These are phyloP conservation scores for Aporophyla nigra DNA, from an alignment of 2,888 invertebrate genomes.

Conservation along the genomic window DNA sequence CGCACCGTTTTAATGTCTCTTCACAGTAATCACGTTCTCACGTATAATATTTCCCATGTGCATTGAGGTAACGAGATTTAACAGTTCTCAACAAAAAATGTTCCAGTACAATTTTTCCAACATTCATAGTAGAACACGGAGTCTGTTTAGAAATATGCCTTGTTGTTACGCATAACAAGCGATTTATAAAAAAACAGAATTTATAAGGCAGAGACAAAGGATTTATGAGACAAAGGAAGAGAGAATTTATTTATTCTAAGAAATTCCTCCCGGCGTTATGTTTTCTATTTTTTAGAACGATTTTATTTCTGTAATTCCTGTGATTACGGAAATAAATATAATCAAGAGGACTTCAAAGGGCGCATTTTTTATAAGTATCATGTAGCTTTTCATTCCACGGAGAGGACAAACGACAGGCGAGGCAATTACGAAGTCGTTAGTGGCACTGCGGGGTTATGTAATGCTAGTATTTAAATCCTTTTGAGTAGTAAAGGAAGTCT, in stretches of 20 bases:
- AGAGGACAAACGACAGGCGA: conserved; percentile 66
- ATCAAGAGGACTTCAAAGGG: conserved; percentile 61
- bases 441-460: conserved; percentile 63
- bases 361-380: conserved; percentile 51
- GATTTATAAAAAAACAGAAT: conserved; percentile 68
- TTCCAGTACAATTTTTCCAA: conserved; percentile 52
- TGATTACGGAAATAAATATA: conserved; percentile 65
- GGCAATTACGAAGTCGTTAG: conserved; percentile 72
- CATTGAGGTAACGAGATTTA: conserved; percentile 74
- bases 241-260: conserved; percentile 66
- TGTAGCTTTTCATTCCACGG: conserved; percentile 53
- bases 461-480: conserved; percentile 66
- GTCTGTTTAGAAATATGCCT: conserved; percentile 64
- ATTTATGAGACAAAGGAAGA: conserved; percentile 70
- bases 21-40: conserved; percentile 80
- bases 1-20: conserved; percentile 74
- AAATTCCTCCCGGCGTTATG: conserved; percentile 54
- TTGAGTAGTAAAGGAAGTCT: conserved; percentile 28
- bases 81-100: conserved; percentile 68
- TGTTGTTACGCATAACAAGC: conserved; percentile 70
- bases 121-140: conserved; percentile 53
- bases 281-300: conserved; percentile 59
- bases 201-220: conserved; percentile 68
- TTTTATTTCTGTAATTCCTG: conserved; percentile 61
- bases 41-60: conserved; percentile 79